Evolutionary conservation across 2,113 vertebrate species (phyloP), one percentile per base, ranked within the genome.

Genomic region (Accipiter cooperii): DNA sequence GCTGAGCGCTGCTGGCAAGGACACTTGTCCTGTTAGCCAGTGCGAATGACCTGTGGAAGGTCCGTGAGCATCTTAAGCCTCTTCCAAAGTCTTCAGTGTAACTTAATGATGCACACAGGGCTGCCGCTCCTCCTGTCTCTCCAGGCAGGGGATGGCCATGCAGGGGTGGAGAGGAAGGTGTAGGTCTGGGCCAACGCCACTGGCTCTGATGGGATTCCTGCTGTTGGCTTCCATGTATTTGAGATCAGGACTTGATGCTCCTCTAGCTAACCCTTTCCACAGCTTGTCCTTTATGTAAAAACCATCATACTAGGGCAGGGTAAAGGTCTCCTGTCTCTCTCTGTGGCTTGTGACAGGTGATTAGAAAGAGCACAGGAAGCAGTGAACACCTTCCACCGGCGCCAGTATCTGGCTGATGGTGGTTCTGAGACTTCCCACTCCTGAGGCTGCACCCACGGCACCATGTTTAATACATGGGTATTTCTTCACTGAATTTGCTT

Each of bases 381-480:
- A 57, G 26, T 12, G 38, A 88, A 58, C 4, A 0, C 10, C 19
- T 61, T 10, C 17, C 4, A 4, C 6, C 2, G 0, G 10, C 17
- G 64, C 21, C 18, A 25, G 9, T 55, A 12, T 33, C 17, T 55
- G 8, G 22, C 13, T 60, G 29, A 38, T 61, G 18, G 34, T 71
- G 7, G 6, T 75, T 55, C 65, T 94, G 74, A 93, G 17, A 82
- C 25, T 78, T 84, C 17, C 10, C 4, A 17, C 8, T 70, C 21
- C 31, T 36, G 34, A 89, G 24, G 12, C 22, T 81, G 28, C 26
- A 73, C 9, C 11, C 42, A 66, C 8, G 69, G 5, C 6, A 17
- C 11, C 15, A 17, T 76, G 21, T 51, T 89, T 74, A 77, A 73
- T 57, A 70, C 0, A 33, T 2, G 0, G 17, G 0, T 2, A 51